Conservation (phyloP, 1,140 invertebrate species). For the Camponotus vicinus region DNA sequence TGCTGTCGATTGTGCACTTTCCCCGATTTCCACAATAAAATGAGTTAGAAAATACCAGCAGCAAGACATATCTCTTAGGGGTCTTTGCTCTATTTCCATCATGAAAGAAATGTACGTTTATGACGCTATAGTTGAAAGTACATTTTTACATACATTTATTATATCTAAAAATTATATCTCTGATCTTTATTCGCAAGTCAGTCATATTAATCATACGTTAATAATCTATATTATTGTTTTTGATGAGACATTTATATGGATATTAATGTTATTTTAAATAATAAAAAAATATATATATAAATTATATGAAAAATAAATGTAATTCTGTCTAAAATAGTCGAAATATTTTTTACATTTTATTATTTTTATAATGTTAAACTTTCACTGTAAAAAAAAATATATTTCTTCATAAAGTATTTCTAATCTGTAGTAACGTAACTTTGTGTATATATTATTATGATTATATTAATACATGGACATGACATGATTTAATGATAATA, state of each 20-base stretch:
- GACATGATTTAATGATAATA: neutral
- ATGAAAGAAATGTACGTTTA: neutral
- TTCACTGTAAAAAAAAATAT: neutral
- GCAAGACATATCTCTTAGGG: neutral
- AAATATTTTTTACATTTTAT: neutral
- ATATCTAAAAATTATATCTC: neutral
- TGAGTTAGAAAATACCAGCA: conserved; percentile 11
- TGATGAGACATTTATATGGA: neutral
- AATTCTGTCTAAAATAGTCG: too few relatives aligned
- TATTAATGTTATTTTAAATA: neutral
- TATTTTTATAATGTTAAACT: neutral
- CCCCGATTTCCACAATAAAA: conserved; percentile 68
- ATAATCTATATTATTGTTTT: neutral
- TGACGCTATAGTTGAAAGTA: neutral
- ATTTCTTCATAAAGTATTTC: neutral
- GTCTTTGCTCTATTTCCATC: neutral
- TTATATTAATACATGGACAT: neutral
- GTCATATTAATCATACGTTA: neutral
- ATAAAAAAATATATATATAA: neutral
- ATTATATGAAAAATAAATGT: too few relatives aligned
- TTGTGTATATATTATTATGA: neutral
- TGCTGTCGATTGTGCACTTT: conserved; percentile 34
- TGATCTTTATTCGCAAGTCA: conserved; percentile 10
- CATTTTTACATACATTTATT: neutral
- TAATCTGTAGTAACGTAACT: neutral